Conservation (phyloP, 1,140 invertebrate species). For the Harlomillsia oculata region DNA sequence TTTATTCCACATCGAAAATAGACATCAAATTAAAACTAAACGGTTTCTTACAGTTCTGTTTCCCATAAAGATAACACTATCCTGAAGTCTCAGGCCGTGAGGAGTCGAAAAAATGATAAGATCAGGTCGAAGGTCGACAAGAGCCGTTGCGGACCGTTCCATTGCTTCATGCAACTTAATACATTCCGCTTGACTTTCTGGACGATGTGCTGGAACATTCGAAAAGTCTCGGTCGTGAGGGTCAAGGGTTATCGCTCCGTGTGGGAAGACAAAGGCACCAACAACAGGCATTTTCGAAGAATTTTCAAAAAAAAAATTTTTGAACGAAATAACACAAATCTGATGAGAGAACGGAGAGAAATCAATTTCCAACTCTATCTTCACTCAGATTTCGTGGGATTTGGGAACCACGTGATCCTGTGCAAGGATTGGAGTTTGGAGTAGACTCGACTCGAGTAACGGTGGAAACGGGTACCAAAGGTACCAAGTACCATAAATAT, state of each 20-base stretch:
- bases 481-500: no score
- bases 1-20: background rate
- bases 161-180: constrained; percentile 20
- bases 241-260: constrained; percentile 27
- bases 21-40: background rate
- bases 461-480: no score
- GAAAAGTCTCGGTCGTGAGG: constrained; percentile 21
- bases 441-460: no score
- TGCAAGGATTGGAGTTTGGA: no score
- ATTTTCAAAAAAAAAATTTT: no score
- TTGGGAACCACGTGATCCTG: no score
- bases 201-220: constrained; percentile 7
- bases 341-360: no score
- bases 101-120: constrained; percentile 25
- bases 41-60: constrained; percentile 3
- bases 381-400: no score
- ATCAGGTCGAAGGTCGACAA: constrained; percentile 14
- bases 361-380: no score
- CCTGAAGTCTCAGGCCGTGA: constrained; percentile 18
- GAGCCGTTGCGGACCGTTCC: background rate
- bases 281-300: constrained; percentile 17
- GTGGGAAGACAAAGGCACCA: constrained; percentile 26
- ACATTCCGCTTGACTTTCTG: constrained; percentile 4
- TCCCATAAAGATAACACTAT: constrained; percentile 7
- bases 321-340: no score